A percentile compares a stretch with the other conserved stretches of the same genome.
These are phyloP conservation scores for Spialia ferax DNA, from an alignment of 2,888 invertebrate species.

Conservation along the genomic window DNA sequence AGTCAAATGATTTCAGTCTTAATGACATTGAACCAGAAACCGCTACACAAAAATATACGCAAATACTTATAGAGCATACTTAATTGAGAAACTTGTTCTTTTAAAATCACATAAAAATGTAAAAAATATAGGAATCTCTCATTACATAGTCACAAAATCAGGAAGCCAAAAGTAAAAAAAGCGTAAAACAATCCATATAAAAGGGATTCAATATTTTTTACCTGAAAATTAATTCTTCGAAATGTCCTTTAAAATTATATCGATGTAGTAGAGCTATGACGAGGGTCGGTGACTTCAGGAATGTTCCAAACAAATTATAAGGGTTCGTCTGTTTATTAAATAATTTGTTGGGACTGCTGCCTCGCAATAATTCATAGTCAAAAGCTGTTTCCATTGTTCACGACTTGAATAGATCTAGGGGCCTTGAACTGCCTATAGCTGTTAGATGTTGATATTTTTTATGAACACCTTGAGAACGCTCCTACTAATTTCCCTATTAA, in stretches of 20 bases:
- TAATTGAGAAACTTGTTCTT: too few relatives aligned
- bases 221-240: conserved; percentile 7
- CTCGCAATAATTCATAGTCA: conserved; percentile 52
- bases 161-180: too few relatives aligned
- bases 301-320: conserved; percentile 53
- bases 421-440: conserved; percentile 11
- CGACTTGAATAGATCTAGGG: conserved; percentile 33
- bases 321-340: conserved; percentile 50
- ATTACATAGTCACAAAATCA: too few relatives aligned
- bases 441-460: conserved; percentile 7
- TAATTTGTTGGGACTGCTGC: conserved; percentile 55
- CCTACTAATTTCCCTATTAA: too few relatives aligned
- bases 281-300: conserved; percentile 51
- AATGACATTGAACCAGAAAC: too few relatives aligned
- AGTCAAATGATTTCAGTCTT: too few relatives aligned
- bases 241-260: conserved; percentile 21
- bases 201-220: not conserved
- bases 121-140: too few relatives aligned
- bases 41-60: too few relatives aligned
- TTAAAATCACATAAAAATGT: too few relatives aligned
- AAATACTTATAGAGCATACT: too few relatives aligned
- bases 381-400: conserved; percentile 50
- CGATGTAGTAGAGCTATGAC: conserved; percentile 52
- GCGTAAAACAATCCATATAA: too few relatives aligned
- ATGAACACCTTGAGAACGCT: not conserved